Evolutionary conservation across 1,140 invertebrate species (phyloP).

Genomic region (Diorhabda elongata): DNA sequence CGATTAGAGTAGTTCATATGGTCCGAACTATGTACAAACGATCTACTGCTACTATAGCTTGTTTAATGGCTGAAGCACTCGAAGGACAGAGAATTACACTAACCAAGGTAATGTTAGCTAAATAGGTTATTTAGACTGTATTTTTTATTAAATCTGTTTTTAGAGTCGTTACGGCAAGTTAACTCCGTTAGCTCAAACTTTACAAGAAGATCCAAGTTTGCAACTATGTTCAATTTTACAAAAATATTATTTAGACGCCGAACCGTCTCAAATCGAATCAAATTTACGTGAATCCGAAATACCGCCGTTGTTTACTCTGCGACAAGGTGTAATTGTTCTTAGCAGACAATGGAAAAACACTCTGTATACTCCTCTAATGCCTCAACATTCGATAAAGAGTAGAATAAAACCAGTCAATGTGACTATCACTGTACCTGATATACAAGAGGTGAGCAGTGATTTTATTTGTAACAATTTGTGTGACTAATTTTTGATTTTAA

Average conservation of each 20-base stretch:
- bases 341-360: conserved; percentile 97
- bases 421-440: conserved; percentile 79
- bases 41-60: conserved; percentile 84
- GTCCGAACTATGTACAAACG: conserved; percentile 70
- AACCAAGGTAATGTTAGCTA: conserved; percentile 60
- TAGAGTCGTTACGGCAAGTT: conserved; percentile 88
- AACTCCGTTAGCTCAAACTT: conserved; percentile 82
- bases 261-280: conserved; percentile 70
- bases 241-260: conserved; percentile 75
- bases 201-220: conserved; percentile 94
- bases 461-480: no score
- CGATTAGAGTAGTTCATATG: conserved; percentile 76
- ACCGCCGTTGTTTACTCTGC: conserved; percentile 82
- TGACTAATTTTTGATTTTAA: no score
- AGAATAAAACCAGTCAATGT: conserved; percentile 82
- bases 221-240: conserved; percentile 87
- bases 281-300: conserved; percentile 80
- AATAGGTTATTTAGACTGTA: conserved; percentile 9
- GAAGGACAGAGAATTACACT: conserved; percentile 78
- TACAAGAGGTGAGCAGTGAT: conserved; percentile 63
- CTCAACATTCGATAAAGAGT: conserved; percentile 85
- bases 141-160: conserved; percentile 21
- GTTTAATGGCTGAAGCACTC: conserved; percentile 90
- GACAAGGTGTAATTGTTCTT: conserved; percentile 87
- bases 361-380: conserved; percentile 84